These are phyloP conservation scores for Argya squamiceps DNA, from an alignment of 2,797 vertebrate species.

Conservation along the genomic window DNA sequence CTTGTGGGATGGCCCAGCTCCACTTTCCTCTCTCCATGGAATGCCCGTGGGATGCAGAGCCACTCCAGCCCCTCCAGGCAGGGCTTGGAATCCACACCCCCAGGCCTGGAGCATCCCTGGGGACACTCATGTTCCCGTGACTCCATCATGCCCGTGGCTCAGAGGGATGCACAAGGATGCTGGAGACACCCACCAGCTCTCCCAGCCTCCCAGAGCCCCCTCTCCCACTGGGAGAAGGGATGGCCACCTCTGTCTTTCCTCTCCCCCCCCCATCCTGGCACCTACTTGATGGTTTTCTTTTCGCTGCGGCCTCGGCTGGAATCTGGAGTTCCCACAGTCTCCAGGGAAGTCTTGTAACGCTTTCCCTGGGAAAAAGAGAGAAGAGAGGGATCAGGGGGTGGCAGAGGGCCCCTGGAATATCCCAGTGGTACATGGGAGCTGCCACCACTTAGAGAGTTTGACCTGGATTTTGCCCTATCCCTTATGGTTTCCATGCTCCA, in stretches of 20 bases:
- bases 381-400: background rate
- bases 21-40: accelerated
- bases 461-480: background rate
- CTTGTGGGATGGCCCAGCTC: accelerated
- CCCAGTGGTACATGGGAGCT: no score
- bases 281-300: conserved; percentile 86
- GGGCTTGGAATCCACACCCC: accelerated
- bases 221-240: background rate
- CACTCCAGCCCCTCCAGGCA: accelerated
- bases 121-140: accelerated
- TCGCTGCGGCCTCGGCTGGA: conserved; percentile 81
- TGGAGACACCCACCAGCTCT: background rate
- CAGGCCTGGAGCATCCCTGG: background rate
- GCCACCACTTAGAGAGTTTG: background rate
- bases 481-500: accelerated
- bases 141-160: accelerated
- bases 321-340: conserved; percentile 81
- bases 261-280: conserved; percentile 35
- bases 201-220: background rate
- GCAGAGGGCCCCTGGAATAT: background rate
- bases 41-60: accelerated
- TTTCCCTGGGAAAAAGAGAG: conserved; percentile 70
- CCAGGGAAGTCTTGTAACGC: conserved; percentile 83
- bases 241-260: background rate
- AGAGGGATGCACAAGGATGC: background rate